Conservation (phyloP, 2,888 invertebrate species). For the Melipona beecheii region DNA sequence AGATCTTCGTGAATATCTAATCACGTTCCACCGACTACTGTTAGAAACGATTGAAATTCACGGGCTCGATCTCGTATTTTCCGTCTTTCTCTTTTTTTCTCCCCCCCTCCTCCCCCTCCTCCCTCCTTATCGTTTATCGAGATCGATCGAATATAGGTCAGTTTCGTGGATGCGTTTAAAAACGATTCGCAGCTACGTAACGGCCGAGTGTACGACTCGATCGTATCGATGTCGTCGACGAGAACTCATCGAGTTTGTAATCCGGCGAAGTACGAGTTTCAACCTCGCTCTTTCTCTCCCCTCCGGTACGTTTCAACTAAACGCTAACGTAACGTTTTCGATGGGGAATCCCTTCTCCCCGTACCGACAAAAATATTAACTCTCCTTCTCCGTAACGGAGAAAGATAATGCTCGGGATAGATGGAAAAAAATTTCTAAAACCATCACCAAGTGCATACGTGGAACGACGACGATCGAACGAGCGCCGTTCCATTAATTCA, state of each 20-base stretch:
- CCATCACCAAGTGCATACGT: not conserved
- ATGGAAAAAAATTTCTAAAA: constrained; percentile 1
- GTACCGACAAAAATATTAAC: not conserved
- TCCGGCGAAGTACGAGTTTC: not conserved
- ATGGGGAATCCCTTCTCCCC: constrained; percentile 21
- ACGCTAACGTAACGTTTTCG: not conserved
- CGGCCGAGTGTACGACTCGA: not conserved
- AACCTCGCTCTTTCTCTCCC: not conserved
- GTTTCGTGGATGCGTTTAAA: constrained; percentile 1
- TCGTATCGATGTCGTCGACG: constrained; percentile 5
- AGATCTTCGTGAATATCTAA: not conserved
- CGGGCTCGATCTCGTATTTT: not conserved
- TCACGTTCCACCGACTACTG: not conserved
- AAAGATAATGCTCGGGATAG: not conserved
- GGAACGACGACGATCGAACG: not conserved
- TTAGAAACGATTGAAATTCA: not conserved
- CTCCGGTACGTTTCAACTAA: not conserved
- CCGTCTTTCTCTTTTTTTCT: not conserved
- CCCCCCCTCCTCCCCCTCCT: no score
- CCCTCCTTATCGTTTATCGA: not conserved
- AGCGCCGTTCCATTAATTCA: constrained; percentile 30
- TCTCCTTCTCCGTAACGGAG: not conserved
- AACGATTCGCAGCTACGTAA: not conserved
- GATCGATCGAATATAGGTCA: constrained; percentile 19
- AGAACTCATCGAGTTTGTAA: not conserved